Evolutionary conservation across 2,797 vertebrate genomes (phyloP).

Genomic region (Myotis daubentonii): DNA sequence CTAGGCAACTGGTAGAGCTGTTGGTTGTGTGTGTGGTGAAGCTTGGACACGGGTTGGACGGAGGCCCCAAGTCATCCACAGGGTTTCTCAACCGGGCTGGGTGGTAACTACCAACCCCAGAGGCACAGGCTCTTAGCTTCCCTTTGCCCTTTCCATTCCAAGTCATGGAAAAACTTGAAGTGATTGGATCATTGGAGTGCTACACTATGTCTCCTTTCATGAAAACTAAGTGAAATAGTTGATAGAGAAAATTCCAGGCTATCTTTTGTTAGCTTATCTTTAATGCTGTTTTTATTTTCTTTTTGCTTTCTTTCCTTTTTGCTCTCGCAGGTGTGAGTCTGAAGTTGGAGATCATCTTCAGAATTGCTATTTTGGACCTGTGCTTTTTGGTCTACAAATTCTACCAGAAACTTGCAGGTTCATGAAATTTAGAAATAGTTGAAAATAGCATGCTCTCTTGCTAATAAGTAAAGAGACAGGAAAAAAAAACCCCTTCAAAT

Average conservation of each 20-base stretch:
- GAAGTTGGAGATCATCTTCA: slow-evolving; percentile 3
- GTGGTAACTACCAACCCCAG: neutral
- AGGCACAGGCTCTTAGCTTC: neutral
- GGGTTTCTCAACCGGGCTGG: neutral
- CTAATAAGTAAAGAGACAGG: neutral
- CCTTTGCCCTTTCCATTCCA: neutral
- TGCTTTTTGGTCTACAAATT: neutral
- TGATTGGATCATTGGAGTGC: neutral
- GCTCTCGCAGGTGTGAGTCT: neutral
- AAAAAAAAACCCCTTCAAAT: neutral
- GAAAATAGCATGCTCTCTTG: neutral
- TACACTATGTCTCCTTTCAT: neutral
- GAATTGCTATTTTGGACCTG: slow-evolving; percentile 10
- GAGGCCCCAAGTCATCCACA: neutral
- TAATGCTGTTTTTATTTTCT: neutral
- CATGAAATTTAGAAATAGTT: slow-evolving; percentile 12
- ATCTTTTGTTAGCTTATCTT: neutral
- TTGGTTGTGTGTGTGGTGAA: neutral
- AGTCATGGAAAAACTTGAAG: neutral
- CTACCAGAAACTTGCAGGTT: neutral
- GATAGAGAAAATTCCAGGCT: neutral
- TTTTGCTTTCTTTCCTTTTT: neutral
- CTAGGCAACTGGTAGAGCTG: slow-evolving; percentile 48
- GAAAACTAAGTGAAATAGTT: neutral
- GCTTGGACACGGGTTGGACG: neutral